phyloP scores from a whole-genome alignment of 2,888 invertebrate species.

The Acanthococcus lagerstroemiae region DNA sequence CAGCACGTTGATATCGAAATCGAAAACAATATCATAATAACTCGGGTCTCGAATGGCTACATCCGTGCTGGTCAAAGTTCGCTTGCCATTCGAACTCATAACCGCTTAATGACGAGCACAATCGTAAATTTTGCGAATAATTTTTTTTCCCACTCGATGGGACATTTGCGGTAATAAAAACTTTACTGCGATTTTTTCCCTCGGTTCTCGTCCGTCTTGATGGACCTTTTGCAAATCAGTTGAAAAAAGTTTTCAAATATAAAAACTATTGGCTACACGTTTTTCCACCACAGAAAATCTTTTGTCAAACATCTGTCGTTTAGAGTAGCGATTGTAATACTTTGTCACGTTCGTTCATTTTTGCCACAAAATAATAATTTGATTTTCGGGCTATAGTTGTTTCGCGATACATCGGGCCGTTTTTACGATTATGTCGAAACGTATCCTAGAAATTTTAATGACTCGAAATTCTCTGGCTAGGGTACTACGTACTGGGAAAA shows the following conservation, averaged over 20 bases:
- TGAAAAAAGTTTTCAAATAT: not conserved
- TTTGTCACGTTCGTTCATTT: not conserved
- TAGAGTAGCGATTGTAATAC: not conserved
- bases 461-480: too few species aligned
- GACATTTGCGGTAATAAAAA: not conserved
- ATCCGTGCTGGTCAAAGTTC: too few species aligned
- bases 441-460: too few species aligned
- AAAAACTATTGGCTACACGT: not conserved
- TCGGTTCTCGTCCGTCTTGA: not conserved
- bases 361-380: not conserved
- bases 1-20: too few species aligned
- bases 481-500: too few species aligned
- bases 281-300: not conserved
- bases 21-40: too few species aligned
- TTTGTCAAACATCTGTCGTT: not conserved
- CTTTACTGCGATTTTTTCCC: not conserved
- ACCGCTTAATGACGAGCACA: too few species aligned
- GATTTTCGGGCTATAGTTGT: not conserved
- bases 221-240: not conserved
- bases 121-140: too few species aligned
- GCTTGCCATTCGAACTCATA: too few species aligned
- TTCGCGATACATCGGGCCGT: not conserved
- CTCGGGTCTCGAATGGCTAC: too few species aligned
- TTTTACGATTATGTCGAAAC: too few species aligned
- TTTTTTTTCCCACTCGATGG: too few species aligned